These are phyloP conservation scores for Toxotes jaculatrix DNA, from an alignment of 2,113 vertebrate species.

Conservation along the genomic window DNA sequence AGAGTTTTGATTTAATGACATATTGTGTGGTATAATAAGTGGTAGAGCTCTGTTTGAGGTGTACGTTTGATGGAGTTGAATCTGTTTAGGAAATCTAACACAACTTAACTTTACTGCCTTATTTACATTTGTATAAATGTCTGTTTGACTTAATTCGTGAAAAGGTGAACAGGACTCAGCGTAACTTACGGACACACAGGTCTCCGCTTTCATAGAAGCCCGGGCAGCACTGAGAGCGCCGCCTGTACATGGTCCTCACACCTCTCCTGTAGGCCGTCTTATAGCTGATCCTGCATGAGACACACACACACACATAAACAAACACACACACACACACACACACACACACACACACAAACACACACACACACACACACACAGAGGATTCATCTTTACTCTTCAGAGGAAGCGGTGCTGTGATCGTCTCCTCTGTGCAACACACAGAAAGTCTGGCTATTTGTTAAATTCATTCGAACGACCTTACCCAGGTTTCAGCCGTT, in stretches of 20 bases:
- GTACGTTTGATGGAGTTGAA: not conserved
- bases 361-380: not conserved
- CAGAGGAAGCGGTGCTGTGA: too few relatives aligned
- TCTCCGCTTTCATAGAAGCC: constrained; percentile 92
- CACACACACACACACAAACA: not conserved
- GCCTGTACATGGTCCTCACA: constrained; percentile 93
- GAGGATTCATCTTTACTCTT: too few relatives aligned
- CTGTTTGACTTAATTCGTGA: not conserved
- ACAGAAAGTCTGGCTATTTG: too few relatives aligned
- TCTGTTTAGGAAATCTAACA: not conserved
- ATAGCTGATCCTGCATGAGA: constrained; percentile 81
- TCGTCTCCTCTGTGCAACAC: too few relatives aligned
- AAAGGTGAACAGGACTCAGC: not conserved
- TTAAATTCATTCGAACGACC: too few relatives aligned
- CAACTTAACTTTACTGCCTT: not conserved
- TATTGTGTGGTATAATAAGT: too few relatives aligned
- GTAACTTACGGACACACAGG: constrained; percentile 92
- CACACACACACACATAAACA: constrained; percentile 23
- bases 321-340: not conserved
- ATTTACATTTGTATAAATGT: not conserved
- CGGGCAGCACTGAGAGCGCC: constrained; percentile 93
- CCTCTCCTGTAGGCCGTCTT: constrained; percentile 94
- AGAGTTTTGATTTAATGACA: too few relatives aligned
- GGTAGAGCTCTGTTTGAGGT: too few relatives aligned
- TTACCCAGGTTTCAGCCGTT: too few relatives aligned